A percentile compares a stretch with the other conserved stretches of the same genome.
Evolutionary conservation across 2,888 invertebrate genomes (phyloP).

Genomic region (Aporophyla nigra): DNA sequence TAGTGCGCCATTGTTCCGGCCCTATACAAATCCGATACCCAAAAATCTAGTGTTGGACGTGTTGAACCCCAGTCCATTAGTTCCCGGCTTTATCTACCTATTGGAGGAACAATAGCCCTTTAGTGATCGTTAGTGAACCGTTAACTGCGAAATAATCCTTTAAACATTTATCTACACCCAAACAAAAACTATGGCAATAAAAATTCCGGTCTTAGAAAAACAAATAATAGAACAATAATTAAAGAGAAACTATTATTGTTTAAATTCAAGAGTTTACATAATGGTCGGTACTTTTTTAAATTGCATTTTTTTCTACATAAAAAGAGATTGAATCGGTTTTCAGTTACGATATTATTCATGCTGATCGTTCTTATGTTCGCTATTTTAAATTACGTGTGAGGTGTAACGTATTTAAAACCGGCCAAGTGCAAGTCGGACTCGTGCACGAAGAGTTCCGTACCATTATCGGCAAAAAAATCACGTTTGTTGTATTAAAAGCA

Average conservation of each 20-base stretch:
- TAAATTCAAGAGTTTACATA: not conserved
- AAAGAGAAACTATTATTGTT: not conserved
- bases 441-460: too few relatives aligned
- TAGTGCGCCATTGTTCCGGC: constrained; percentile 13
- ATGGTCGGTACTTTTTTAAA: not conserved
- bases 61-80: not conserved
- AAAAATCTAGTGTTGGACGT: constrained; percentile 15
- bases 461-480: too few relatives aligned
- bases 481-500: too few relatives aligned
- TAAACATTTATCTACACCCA: constrained; percentile 13
- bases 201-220: not conserved
- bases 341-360: too few relatives aligned
- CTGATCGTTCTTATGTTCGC: too few relatives aligned
- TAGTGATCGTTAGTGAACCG: constrained; percentile 6
- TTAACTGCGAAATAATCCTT: not conserved
- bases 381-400: too few relatives aligned
- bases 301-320: not conserved
- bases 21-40: not conserved
- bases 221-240: not conserved
- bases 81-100: not conserved
- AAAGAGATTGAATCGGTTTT: not conserved
- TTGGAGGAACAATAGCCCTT: constrained; percentile 13
- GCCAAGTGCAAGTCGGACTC: too few relatives aligned
- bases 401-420: too few relatives aligned
- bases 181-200: not conserved